Evolutionary conservation across 2,797 vertebrate genomes (phyloP), one percentile per base, ranked within the genome.

Genomic region (Aldrovandia affinis): DNA sequence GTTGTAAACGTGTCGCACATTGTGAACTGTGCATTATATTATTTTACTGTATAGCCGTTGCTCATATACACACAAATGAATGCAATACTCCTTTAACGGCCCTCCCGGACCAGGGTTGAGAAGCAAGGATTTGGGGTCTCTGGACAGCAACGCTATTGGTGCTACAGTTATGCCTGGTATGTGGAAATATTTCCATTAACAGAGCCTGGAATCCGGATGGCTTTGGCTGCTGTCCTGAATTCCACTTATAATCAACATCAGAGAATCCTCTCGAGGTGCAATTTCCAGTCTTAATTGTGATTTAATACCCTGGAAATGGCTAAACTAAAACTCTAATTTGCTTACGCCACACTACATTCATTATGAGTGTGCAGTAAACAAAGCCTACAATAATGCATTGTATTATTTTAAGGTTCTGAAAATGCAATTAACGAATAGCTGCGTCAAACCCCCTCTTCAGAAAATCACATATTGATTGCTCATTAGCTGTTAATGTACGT

Each of bases 281-380:
- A 92, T 95, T 94, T 93, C 88, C 91, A 84, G 80, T 84, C 89
- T 90, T 93, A 93, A 94, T 93, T 94, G 89, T 90, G 88, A 89
- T 85, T 90, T 93, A 93, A 93, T 91, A 89, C 92, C 93, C 91
- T 89, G 89, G 90, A 94, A 93, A 91, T 87, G 88, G 84, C 87
- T 90, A 88, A 75, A 92, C 90, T 86, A 91, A 87, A 83, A 87
- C 89, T 90, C 86, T 92, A 90, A 94, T 94, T 94, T 93, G 90
- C 90, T 80, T 83, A 86, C 30, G 83, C 90, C 89, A 88, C 89
- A 90, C 89, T 89, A 85, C 88, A 90, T 90, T 94, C 90, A 94
- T 94, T 93, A 94, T 87, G 90, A 86, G 54, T 61, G 89, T 87
- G 86, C 42, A 75, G 87, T 92, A 94, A 95, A 95, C 92, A 93